A percentile compares a stretch with the other conserved stretches of the same genome.
These are phyloP conservation scores for Ceratotherium simum DNA, from an alignment of 2,113 vertebrate species.

Conservation along the genomic window DNA sequence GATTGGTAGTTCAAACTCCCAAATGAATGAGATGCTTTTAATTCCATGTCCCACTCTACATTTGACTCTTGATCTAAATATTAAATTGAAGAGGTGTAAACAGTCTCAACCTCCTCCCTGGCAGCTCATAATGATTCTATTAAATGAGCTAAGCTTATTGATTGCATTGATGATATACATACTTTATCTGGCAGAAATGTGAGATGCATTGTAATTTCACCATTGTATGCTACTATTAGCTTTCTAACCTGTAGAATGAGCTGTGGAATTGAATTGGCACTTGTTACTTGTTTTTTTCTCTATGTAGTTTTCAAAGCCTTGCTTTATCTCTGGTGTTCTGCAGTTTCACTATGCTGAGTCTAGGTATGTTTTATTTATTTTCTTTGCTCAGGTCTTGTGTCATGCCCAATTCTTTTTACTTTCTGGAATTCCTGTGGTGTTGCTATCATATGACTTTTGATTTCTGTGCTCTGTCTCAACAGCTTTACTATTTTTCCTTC, in stretches of 20 bases:
- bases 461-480: not conserved
- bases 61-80: not conserved
- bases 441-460: not conserved
- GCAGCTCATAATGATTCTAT: not conserved
- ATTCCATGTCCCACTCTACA: not conserved
- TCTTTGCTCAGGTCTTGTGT: not conserved
- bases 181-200: not conserved
- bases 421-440: not conserved
- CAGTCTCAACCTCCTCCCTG: not conserved
- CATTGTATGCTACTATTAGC: not conserved
- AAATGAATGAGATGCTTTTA: constrained; percentile 16
- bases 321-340: not conserved
- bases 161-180: not conserved
- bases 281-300: not conserved
- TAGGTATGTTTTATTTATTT: not conserved
- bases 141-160: not conserved
- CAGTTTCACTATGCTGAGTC: not conserved
- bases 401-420: not conserved
- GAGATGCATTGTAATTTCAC: not conserved
- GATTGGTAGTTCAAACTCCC: not conserved
- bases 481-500: not conserved
- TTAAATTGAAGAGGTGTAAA: not conserved
- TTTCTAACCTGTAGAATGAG: not conserved
- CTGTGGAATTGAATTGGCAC: not conserved
- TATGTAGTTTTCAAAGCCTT: not conserved